Percentiles rank a stretch among this genome's conserved stretches.
These are phyloP conservation scores for Nanorana parkeri DNA, from an alignment of 2,113 vertebrate species.

Conservation along the genomic window DNA sequence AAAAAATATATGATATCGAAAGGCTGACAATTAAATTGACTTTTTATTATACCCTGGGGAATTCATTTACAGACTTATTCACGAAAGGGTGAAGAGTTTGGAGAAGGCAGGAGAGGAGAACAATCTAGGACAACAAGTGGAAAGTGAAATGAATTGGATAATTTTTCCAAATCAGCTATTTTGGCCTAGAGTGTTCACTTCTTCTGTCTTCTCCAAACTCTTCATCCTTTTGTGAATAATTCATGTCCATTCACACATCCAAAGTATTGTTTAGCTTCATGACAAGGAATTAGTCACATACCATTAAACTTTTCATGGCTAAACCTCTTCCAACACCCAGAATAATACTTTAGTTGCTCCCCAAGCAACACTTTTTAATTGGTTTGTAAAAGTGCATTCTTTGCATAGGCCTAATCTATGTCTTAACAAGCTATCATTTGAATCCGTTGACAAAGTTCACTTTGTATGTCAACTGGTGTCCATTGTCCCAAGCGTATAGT, in stretches of 20 bases:
- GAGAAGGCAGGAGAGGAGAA: too few species aligned
- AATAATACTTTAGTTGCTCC: conserved; percentile 47
- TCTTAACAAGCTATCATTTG: conserved; percentile 19
- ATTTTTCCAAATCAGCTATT: too few species aligned
- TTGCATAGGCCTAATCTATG: conserved; percentile 36
- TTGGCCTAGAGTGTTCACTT: too few species aligned
- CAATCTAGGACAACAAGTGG: too few species aligned
- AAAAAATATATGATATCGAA: conserved; percentile 39
- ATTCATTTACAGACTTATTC: too few species aligned
- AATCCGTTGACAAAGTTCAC: conserved; percentile 86
- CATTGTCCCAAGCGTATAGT: conserved; percentile 97
- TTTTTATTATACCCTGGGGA: conserved; percentile 15
- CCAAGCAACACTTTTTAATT: conserved; percentile 46
- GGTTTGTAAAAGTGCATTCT: conserved; percentile 51
- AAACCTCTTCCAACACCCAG: conserved; percentile 18
- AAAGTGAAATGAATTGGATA: too few species aligned
- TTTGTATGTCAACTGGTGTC: conserved; percentile 90
- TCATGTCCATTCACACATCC: conserved; percentile 35
- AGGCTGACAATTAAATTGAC: neutral
- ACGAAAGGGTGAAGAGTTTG: too few species aligned
- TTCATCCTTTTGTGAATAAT: too few species aligned
- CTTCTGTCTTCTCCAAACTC: too few species aligned
- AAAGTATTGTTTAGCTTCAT: conserved; percentile 31
- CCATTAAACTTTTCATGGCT: conserved; percentile 38
- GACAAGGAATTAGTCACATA: conserved; percentile 48